A percentile compares a stretch with the other conserved stretches of the same genome.
Evolutionary conservation across 2,888 invertebrate species (phyloP).

Genomic region (Leucania comma): DNA sequence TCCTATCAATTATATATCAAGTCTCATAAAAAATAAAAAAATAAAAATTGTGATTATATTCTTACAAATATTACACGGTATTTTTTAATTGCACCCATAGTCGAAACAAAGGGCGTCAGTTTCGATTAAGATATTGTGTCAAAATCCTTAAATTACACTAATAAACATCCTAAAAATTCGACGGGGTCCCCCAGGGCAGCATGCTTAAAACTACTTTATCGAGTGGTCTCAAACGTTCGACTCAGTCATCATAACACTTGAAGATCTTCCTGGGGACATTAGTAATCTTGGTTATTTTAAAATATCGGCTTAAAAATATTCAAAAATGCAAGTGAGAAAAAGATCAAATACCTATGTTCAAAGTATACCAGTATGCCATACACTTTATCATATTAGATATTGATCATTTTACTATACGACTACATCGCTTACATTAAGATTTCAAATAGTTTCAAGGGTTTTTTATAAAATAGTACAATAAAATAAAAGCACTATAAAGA

Average conservation of each 20-base stretch:
- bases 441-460: neutral
- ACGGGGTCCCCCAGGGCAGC: slow-evolving; percentile 6
- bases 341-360: neutral
- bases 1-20: neutral
- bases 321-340: neutral
- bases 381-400: neutral
- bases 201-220: neutral
- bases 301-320: neutral
- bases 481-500: slow-evolving; percentile 46
- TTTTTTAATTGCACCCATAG: neutral
- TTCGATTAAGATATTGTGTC: neutral
- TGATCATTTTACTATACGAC: neutral
- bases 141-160: neutral
- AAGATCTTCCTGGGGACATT: neutral
- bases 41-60: too few relatives aligned
- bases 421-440: neutral
- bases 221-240: neutral
- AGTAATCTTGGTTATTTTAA: neutral
- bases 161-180: slow-evolving; percentile 14
- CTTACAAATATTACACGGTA: neutral
- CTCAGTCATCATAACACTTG: neutral
- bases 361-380: neutral
- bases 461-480: slow-evolving; percentile 13
- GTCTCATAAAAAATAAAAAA: neutral
- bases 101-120: neutral